Evolutionary conservation across 2,113 vertebrate species (phyloP).

Genomic region (Ifrita kowaldi): DNA sequence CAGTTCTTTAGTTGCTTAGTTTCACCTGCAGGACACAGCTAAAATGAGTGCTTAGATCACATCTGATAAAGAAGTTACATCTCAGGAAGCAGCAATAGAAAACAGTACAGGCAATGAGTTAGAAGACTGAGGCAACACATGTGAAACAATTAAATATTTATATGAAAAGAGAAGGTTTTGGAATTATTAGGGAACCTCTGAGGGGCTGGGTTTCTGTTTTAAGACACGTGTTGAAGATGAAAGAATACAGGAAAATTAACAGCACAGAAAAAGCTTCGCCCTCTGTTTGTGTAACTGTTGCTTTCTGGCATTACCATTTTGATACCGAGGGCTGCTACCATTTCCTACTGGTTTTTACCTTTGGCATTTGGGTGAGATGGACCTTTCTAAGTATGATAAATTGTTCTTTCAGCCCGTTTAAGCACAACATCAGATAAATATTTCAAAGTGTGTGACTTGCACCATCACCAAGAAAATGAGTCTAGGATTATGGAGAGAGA

Average conservation of each 20-base stretch:
- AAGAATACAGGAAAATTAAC: not conserved
- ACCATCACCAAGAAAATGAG: not conserved
- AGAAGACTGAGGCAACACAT: not conserved
- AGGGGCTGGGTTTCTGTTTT: not conserved
- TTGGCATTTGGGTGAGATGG: not conserved
- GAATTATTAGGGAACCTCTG: not conserved
- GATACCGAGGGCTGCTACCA: not conserved
- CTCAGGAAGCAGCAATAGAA: not conserved
- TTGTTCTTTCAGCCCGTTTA: not conserved
- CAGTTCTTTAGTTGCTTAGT: not conserved
- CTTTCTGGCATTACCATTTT: not conserved
- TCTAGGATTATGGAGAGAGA: not conserved
- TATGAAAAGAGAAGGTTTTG: not conserved
- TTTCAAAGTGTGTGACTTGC: conserved; percentile 7
- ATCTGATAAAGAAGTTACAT: not conserved
- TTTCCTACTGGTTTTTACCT: not conserved
- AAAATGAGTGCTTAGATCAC: not conserved
- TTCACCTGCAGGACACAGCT: not conserved
- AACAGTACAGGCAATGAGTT: not conserved
- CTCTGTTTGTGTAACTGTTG: not conserved
- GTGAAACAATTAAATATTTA: not conserved
- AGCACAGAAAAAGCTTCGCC: not conserved
- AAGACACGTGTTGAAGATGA: not conserved
- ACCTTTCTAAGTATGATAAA: not conserved
- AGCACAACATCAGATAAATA: not conserved